Evolutionary conservation across 1,140 invertebrate genomes (phyloP), one percentile per base, ranked within the genome.

Genomic region (Drosophila subpulchrella): DNA sequence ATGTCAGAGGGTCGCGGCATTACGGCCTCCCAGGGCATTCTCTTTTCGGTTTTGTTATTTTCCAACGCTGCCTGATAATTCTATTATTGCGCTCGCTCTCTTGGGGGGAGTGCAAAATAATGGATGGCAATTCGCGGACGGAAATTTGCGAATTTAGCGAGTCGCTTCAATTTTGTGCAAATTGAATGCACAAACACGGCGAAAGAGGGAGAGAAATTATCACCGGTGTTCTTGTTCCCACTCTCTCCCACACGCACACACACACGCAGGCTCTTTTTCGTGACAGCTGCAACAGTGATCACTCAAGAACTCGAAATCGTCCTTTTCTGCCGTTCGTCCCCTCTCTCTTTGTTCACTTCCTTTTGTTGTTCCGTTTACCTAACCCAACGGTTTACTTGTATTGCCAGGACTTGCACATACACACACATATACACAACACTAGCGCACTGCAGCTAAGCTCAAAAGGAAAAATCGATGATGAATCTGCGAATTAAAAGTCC

Each of bases 101-200:
- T 57, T 56, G 56, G 60, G 48, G 50, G 42, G 48, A 57, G 48
- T 39, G 72, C 55, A 62, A 53, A 78, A 68, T 30, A 50, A 42
- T 86, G 82, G 81, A 85, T 85, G 81, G 81, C 74, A 82, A 58
- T 58, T 84, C 78, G 47, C 68, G 75, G 80, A 79, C 75, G 73
- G 79, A 57, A 63, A 72, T 82, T 81, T 70, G 66, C 66, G 55
- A 80, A 65, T 67, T 58, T 62, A 51, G 59, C 42, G 42, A 36
- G 15, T 27, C 27, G 46, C 47, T 59, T 58, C 15, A 62, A 75
- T 56, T 84, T 66, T 48, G 75, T 85, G 82, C 75, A 82, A 84
- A 85, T 85, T 85, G 24, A 77, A 85, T 81, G 81, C 82, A 78
- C 82, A 86, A 83, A 83, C 55, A 71, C 53, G 30, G 42, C 7